Evolutionary conservation across 2,113 vertebrate genomes (phyloP).

Genomic region (Rhinolophus sinicus): DNA sequence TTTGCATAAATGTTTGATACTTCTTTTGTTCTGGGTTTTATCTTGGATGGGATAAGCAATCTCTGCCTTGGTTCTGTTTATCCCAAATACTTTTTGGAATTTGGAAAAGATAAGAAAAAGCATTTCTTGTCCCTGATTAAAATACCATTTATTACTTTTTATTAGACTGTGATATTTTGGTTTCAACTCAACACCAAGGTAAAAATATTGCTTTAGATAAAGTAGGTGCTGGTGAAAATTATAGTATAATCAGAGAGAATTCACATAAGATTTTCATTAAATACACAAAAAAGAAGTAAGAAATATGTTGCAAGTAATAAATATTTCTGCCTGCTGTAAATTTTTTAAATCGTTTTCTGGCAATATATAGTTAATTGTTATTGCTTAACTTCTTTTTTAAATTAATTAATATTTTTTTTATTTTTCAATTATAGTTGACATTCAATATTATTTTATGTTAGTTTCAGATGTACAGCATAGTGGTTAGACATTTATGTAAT

Average conservation of each 20-base stretch:
- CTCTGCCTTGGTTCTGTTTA: not conserved
- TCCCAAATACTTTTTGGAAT: conserved; percentile 6
- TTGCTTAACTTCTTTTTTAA: not conserved
- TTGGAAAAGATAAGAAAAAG: not conserved
- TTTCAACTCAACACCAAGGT: not conserved
- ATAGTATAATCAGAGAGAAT: conserved; percentile 34
- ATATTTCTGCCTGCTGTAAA: not conserved
- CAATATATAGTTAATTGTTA: not conserved
- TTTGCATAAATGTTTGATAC: not conserved
- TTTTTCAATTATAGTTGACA: too few relatives aligned
- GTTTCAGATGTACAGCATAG: too few relatives aligned
- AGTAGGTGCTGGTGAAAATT: not conserved
- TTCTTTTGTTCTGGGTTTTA: not conserved
- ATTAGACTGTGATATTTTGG: not conserved
- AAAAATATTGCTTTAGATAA: not conserved
- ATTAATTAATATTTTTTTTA: too few relatives aligned
- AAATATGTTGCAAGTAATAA: not conserved
- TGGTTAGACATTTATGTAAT: too few relatives aligned
- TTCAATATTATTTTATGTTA: too few relatives aligned
- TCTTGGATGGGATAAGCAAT: not conserved
- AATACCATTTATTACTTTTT: conserved; percentile 11
- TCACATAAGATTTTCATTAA: not conserved
- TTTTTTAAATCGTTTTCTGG: not conserved
- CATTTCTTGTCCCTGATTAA: not conserved
- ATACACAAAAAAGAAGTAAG: not conserved